Conservation (phyloP, 2,113 vertebrate genomes). For the Lanius collurio region DNA sequence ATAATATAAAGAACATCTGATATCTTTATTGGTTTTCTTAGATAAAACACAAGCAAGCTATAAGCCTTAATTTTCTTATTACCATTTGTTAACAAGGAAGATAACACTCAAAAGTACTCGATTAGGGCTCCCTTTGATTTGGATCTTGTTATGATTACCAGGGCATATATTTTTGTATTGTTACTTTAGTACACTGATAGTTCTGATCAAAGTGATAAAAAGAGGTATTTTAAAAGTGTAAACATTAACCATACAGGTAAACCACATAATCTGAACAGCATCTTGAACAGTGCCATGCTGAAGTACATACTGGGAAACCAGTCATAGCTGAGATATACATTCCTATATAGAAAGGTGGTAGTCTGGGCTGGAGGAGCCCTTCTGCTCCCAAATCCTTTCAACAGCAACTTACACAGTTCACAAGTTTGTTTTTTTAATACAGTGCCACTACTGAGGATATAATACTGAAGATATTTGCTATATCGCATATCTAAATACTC, state of each 20-base stretch:
- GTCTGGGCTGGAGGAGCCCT: background rate
- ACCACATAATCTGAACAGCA: background rate
- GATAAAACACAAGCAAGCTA: slow-evolving; percentile 62
- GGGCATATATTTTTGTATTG: slow-evolving; percentile 49
- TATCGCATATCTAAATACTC: background rate
- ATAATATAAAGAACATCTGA: slow-evolving; percentile 61
- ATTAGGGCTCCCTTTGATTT: slow-evolving; percentile 62
- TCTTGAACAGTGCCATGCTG: background rate
- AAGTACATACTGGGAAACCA: background rate
- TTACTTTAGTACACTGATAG: slow-evolving; percentile 30
- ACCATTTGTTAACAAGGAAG: slow-evolving; percentile 70
- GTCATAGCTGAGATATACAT: background rate
- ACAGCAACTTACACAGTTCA: background rate
- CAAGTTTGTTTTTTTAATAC: background rate
- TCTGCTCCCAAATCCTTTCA: background rate
- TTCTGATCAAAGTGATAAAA: slow-evolving; percentile 34
- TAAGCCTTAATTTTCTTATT: slow-evolving; percentile 71
- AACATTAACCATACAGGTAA: slow-evolving; percentile 41
- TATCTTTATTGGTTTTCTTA: slow-evolving; percentile 64
- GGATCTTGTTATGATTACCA: slow-evolving; percentile 52
- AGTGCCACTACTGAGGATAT: background rate
- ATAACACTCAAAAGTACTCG: slow-evolving; percentile 66
- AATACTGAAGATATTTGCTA: background rate
- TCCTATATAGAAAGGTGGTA: background rate
- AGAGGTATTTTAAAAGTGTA: slow-evolving; percentile 14